Evolutionary conservation across 2,797 vertebrate genomes (phyloP).

Genomic region (Gambusia yucatana): DNA sequence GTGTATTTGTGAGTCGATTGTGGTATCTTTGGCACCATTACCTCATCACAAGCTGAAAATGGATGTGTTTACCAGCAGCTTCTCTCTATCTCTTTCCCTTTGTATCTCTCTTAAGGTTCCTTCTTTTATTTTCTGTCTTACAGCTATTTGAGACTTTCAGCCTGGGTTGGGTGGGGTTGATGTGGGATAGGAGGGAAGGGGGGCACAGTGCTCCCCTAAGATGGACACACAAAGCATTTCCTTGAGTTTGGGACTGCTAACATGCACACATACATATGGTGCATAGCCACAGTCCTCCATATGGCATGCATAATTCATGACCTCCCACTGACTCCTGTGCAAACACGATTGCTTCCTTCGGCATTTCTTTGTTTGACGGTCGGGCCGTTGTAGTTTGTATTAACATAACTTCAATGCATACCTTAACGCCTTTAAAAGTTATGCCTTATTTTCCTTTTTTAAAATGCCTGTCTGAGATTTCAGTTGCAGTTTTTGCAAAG

Average conservation of each 20-base stretch:
- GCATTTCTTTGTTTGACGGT: conserved; percentile 45
- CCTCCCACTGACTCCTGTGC: conserved; percentile 66
- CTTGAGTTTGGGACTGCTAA: conserved; percentile 48
- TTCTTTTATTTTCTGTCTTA: conserved; percentile 43
- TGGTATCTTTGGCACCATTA: conserved; percentile 60
- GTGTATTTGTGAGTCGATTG: conserved; percentile 28
- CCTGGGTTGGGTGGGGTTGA: conserved; percentile 20
- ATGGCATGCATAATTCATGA: conserved; percentile 70
- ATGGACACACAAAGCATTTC: conserved; percentile 37
- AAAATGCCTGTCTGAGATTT: not conserved
- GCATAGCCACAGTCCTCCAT: conserved; percentile 33
- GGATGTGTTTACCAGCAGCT: conserved; percentile 70
- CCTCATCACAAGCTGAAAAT: conserved; percentile 62
- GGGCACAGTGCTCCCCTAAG: conserved; percentile 35
- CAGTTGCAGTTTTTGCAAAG: not conserved
- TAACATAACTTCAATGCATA: conserved; percentile 22
- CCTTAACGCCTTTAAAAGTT: conserved; percentile 12
- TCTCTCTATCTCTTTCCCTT: conserved; percentile 23
- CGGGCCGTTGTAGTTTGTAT: conserved; percentile 11
- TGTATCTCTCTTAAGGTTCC: conserved; percentile 26
- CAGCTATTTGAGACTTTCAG: conserved; percentile 38
- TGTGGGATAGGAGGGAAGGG: not conserved
- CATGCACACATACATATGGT: conserved; percentile 35
- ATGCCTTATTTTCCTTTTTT: not conserved
- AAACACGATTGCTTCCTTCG: conserved; percentile 57